Evolutionary conservation across 2,888 invertebrate species (phyloP).

Genomic region (Sphaeridia pumilis): DNA sequence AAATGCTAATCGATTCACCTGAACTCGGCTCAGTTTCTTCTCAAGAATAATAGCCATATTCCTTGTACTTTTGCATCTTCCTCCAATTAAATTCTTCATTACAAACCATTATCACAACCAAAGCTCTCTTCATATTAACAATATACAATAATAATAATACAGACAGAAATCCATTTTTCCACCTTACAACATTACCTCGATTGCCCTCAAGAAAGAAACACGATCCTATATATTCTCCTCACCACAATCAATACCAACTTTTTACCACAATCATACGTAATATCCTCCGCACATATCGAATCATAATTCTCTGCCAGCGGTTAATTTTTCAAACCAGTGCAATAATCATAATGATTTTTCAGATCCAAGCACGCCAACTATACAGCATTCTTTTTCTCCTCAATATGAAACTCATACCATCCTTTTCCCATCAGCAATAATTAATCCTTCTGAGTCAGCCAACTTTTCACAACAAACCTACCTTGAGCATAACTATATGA

Average conservation of each 20-base stretch:
- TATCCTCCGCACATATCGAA: background rate
- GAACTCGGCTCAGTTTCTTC: constrained; percentile 3
- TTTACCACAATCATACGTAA: background rate
- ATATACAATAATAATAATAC: too few relatives aligned
- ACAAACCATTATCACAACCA: constrained; percentile 29
- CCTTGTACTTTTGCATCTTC: too few relatives aligned
- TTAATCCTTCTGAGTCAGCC: too few relatives aligned
- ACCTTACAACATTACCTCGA: background rate
- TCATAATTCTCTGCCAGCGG: background rate
- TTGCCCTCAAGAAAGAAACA: background rate
- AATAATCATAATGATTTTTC: background rate
- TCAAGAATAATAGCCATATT: background rate
- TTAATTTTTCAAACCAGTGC: background rate
- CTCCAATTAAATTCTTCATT: constrained; percentile 1
- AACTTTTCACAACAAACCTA: too few relatives aligned
- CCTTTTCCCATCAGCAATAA: too few relatives aligned
- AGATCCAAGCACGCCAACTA: background rate
- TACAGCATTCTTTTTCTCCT: background rate
- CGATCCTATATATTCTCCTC: too few relatives aligned
- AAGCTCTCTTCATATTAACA: constrained; percentile 24
- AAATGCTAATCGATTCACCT: constrained; percentile 35
- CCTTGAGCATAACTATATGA: too few relatives aligned
- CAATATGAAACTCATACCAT: background rate
- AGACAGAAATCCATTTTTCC: background rate
- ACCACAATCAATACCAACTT: background rate